Evolutionary conservation across 2,113 vertebrate genomes (phyloP).

Genomic region (Donacobius atricapilla): DNA sequence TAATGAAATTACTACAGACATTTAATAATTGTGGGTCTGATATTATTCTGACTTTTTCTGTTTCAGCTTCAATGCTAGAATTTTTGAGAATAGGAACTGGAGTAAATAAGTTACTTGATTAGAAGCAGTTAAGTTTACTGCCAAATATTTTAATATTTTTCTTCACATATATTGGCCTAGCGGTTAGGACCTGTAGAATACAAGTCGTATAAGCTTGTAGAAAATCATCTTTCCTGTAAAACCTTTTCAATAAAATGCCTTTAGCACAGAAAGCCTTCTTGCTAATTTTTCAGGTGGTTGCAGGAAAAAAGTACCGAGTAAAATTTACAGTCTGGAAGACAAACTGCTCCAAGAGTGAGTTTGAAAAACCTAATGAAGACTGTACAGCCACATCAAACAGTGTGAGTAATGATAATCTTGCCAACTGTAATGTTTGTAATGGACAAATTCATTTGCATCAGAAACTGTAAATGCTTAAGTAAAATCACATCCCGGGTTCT

Average conservation of each 20-base stretch:
- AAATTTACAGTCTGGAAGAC: slow-evolving; percentile 37
- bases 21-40: not conserved
- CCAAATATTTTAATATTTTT: not conserved
- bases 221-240: not conserved
- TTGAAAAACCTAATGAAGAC: not conserved
- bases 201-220: not conserved
- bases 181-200: not conserved
- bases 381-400: not conserved
- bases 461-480: not conserved
- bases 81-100: not conserved
- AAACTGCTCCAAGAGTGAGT: slow-evolving; percentile 61
- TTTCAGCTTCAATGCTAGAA: not conserved
- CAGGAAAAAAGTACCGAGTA: slow-evolving; percentile 17
- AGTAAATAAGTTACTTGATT: not conserved
- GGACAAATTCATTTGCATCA: not conserved
- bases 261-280: not conserved
- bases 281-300: slow-evolving; percentile 58
- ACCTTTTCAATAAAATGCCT: not conserved
- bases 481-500: not conserved
- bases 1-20: slow-evolving; percentile 36
- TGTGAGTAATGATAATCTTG: slow-evolving; percentile 42
- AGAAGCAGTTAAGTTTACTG: not conserved
- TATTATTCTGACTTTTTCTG: not conserved
- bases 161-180: not conserved
- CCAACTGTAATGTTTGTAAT: not conserved